Percentiles rank a stretch among this genome's conserved stretches.
phyloP scores from a whole-genome alignment of 53 echinoderm and acorn worm genomes.

The Apostichopus leukothele region DNA sequence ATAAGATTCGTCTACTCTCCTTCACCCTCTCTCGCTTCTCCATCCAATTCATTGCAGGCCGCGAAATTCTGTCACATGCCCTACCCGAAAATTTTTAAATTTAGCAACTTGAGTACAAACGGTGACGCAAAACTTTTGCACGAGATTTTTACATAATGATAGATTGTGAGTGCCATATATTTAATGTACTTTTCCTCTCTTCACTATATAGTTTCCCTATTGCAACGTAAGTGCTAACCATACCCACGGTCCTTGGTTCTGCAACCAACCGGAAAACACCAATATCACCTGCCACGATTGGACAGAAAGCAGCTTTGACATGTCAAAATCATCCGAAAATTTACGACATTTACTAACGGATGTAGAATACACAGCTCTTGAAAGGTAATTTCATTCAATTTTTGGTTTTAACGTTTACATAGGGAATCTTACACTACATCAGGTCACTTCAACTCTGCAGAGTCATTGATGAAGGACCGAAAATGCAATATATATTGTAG shows the following conservation, averaged over 20 bases:
- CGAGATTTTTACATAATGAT: too few species aligned
- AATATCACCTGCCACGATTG: background rate
- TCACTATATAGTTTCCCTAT: background rate
- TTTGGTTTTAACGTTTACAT: background rate
- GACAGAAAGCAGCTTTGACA: background rate
- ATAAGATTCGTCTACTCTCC: too few species aligned
- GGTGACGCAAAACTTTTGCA: too few species aligned
- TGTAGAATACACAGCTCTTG: background rate
- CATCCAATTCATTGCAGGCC: too few species aligned
- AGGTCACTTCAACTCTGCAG: background rate
- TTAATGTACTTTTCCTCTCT: background rate
- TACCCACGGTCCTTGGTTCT: conserved; percentile 5
- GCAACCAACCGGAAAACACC: background rate
- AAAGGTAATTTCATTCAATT: background rate
- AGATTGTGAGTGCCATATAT: too few species aligned
- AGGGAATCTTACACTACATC: background rate
- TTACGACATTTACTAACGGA: background rate
- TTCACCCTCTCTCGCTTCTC: too few species aligned
- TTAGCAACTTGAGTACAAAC: too few species aligned
- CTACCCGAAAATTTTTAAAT: too few species aligned
- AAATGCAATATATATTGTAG: background rate
- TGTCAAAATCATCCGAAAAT: background rate
- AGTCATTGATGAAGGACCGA: background rate
- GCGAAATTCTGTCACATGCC: too few species aligned
- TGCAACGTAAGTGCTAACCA: conserved; percentile 3